phyloP scores from a whole-genome alignment of 2,797 vertebrate species.

The Helicolenus hilgendorfi region DNA sequence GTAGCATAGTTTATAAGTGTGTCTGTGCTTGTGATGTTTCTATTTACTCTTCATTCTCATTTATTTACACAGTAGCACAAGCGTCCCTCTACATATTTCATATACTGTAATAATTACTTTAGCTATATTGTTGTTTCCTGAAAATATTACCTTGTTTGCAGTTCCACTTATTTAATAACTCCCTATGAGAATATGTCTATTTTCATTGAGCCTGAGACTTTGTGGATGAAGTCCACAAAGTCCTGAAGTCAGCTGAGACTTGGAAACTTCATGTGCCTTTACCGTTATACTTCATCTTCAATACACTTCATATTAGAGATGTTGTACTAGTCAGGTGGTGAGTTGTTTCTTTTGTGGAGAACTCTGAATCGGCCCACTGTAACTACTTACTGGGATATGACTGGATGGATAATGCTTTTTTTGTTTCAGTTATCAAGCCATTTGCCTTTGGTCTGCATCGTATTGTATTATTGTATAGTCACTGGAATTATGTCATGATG shows the following conservation, averaged over 20 bases:
- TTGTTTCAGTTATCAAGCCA: not conserved
- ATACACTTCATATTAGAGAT: not conserved
- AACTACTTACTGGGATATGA: not conserved
- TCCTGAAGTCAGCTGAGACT: slow-evolving; percentile 1
- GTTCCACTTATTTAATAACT: slow-evolving; percentile 63
- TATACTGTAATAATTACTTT: slow-evolving; percentile 76
- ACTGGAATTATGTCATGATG: not conserved
- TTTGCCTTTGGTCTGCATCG: not conserved
- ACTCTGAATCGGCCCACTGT: not conserved
- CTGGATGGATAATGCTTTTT: not conserved
- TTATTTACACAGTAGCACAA: slow-evolving; percentile 70
- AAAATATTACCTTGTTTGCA: slow-evolving; percentile 64
- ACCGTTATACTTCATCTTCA: not conserved
- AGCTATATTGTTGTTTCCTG: slow-evolving; percentile 53
- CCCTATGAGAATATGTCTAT: slow-evolving; percentile 8
- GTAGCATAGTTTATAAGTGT: slow-evolving; percentile 84
- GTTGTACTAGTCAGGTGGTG: not conserved
- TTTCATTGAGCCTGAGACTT: slow-evolving; percentile 20
- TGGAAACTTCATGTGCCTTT: slow-evolving; percentile 16
- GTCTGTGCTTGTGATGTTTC: slow-evolving; percentile 76
- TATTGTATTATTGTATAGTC: not conserved
- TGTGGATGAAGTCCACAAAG: slow-evolving; percentile 11
- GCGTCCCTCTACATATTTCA: slow-evolving; percentile 54
- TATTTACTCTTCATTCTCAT: slow-evolving; percentile 80
- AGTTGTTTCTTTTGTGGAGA: not conserved